Base-by-base conservation (phyloP, 2,113 vertebrate species). In the Bos javanicus region DNA sequence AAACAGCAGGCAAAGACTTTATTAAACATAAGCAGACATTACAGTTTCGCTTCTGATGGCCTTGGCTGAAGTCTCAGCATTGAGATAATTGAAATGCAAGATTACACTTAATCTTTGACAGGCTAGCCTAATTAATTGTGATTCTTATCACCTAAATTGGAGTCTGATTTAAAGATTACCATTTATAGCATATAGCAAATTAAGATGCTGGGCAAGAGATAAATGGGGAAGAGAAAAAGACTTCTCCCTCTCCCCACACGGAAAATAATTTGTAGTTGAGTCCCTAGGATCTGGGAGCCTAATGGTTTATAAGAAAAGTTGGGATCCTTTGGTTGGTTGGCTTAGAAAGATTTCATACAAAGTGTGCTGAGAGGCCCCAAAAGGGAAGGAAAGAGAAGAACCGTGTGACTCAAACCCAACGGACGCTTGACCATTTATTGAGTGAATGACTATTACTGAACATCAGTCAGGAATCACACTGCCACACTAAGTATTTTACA, bases 91-190 rank as follows among this genome's bases (percentile, higher is more conserved):
- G 50, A 96, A 86, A 93, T 10, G 60, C 71, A 81, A 91, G 80
- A 84, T 82, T 67, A 82, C n/a, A 83, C 46, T 87, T 76, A 56
- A 93, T 96, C 88, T 96, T 33, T 62, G 74, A 80, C 76, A 62
- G 90, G 54, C 30, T 48, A 94, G 71, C 50, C 86, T 91, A 96
- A 95, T 89, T 96, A 96, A 96, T 30, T 95, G 89, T 95, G 95
- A 92, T 96, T 90, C 60, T 86, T 71, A 97, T 94, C 76, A 59
- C 80, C 78, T 95, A 94, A 93, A 89, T n/a, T 93, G 91, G 91
- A 97, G 50, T 91, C 80, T 92, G 92, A 95, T 92, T 87, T 52
- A 92, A 92, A 94, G 90, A 98, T 95, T 90, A 91, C 91, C 92
- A 78, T 71, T 86, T 80, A 95, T 6, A 39, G 56, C 30, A 23